Conservation (phyloP, 2,888 invertebrate genomes). For the Nudaria mundana region DNA sequence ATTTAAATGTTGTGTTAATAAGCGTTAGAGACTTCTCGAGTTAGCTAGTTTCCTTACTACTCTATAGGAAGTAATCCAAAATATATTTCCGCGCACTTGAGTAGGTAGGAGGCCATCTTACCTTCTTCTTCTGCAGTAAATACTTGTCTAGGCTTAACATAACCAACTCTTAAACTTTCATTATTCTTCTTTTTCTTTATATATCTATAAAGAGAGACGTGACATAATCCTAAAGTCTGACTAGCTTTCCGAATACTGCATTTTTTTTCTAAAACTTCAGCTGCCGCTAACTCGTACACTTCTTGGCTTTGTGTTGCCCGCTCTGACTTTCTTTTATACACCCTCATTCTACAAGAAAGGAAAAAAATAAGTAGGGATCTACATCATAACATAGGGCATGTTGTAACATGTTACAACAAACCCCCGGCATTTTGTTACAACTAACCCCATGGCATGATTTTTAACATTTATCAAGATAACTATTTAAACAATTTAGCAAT, state of each 20-base stretch:
- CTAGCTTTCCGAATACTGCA: slow-evolving; percentile 13
- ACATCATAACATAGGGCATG: slow-evolving; percentile 10
- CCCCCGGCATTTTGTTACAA: not conserved
- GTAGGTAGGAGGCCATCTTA: slow-evolving; percentile 4
- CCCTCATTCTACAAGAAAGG: slow-evolving; percentile 10
- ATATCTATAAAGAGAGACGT: slow-evolving; percentile 12
- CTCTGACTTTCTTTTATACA: slow-evolving; percentile 22
- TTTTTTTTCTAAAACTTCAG: slow-evolving; percentile 19
- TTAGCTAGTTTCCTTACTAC: slow-evolving; percentile 1
- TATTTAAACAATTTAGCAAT: slow-evolving; percentile 10
- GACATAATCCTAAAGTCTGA: slow-evolving; percentile 14
- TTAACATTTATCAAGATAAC: not conserved
- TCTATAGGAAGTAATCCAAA: slow-evolving; percentile 5
- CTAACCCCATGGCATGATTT: slow-evolving; percentile 7
- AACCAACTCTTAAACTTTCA: slow-evolving; percentile 5
- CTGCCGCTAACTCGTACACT: slow-evolving; percentile 17
- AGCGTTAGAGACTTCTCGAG: not conserved
- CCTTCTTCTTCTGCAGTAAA: slow-evolving; percentile 4
- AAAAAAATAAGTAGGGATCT: slow-evolving; percentile 6
- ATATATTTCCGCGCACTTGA: slow-evolving; percentile 1
- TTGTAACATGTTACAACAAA: slow-evolving; percentile 18
- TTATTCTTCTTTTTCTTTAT: slow-evolving; percentile 16
- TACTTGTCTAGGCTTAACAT: slow-evolving; percentile 4
- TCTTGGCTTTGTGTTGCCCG: slow-evolving; percentile 21
- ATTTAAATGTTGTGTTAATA: no score